A percentile compares a stretch with the other conserved stretches of the same genome.
Evolutionary conservation across 2,888 invertebrate genomes (phyloP).

Genomic region (Endotricha flammealis): DNA sequence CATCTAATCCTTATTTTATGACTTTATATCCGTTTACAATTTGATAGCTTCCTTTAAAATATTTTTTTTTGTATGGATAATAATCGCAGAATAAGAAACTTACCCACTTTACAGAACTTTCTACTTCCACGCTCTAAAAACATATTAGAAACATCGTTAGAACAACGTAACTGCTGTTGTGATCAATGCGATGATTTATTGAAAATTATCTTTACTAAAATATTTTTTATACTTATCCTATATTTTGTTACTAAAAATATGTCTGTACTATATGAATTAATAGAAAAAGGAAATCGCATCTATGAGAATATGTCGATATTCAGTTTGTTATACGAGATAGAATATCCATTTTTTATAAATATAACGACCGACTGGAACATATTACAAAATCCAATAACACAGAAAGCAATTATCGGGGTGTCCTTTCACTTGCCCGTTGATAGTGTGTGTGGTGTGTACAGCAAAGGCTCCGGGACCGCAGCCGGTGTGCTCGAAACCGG

Average conservation of each 20-base stretch:
- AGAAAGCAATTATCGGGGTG: constrained; percentile 67
- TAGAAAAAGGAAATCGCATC: too few species aligned
- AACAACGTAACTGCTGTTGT: constrained; percentile 43
- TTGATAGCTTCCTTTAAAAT: constrained; percentile 7
- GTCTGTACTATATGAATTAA: too few species aligned
- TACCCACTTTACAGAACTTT: constrained; percentile 71
- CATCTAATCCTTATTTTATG: not conserved
- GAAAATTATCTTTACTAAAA: not conserved
- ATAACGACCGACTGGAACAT: constrained; percentile 26
- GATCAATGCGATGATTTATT: constrained; percentile 23
- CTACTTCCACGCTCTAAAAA: constrained; percentile 78
- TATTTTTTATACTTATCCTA: not conserved
- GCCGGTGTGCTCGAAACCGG: constrained; percentile 70
- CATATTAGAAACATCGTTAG: constrained; percentile 68
- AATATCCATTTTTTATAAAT: constrained; percentile 38
- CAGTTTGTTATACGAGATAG: not conserved
- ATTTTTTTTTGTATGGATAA: constrained; percentile 42
- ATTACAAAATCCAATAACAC: constrained; percentile 60
- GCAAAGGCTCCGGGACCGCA: constrained; percentile 55
- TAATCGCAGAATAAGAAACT: constrained; percentile 58
- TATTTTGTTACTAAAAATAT: too few species aligned
- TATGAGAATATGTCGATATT: too few species aligned
- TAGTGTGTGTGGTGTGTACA: constrained; percentile 31
- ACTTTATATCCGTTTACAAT: not conserved
- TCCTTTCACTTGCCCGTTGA: constrained; percentile 71